Base-by-base conservation (phyloP, 30 jellyfish, hydroid and myxozoan genomes). In the Aurelia aurita complex sp. Pacific region DNA sequence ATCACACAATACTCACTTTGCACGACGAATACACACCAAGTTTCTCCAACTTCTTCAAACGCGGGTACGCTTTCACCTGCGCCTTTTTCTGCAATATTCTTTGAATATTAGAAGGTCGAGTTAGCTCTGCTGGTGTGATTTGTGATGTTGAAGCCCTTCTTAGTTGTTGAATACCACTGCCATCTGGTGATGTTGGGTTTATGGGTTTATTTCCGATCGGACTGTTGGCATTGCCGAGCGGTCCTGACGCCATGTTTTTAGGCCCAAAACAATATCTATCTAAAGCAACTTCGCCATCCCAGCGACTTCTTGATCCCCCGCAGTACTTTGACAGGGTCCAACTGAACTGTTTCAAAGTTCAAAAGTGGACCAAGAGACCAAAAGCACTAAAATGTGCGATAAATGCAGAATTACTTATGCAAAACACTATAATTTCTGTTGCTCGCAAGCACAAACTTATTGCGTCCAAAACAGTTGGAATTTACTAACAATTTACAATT, bases 11-110 rank as follows among this genome's bases (percentile, higher is more conserved):
- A 46, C 57, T 46, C 57, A 94, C 98, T 91, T 94, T 94, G 82
- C 98, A 94, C 12, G 98, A 94, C 43, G 98, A 94, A 71, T 94
- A 94, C 33, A 94, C 98, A 1, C 97, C 98, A 5, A 94, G 88
- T 68, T 94, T 94, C 65, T 94, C 98, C 12, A 94, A 87, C 67
- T 94, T 94, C 77, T 88, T 94, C 66, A 80, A 73, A 36, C 95
- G 96, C 1, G 97, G 98, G 67, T 82, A 88, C 7, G 98, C 95
- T 62, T 94, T 94, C 57, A 94, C 98, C 71, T 94, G 98, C 36
- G 89, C 81, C 60, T 94, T 94, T 66, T 94, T 94, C 83, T 82
- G 97, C 67, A 70, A 66, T 9, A 94, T 94, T 80, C 98, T 88
- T 76, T 94, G 98, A 19, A 94, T 83, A 64, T 94, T 94, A 5